Evolutionary conservation across 2,797 vertebrate genomes (phyloP), one percentile per base, ranked within the genome.

Genomic region (Sparus aurata): DNA sequence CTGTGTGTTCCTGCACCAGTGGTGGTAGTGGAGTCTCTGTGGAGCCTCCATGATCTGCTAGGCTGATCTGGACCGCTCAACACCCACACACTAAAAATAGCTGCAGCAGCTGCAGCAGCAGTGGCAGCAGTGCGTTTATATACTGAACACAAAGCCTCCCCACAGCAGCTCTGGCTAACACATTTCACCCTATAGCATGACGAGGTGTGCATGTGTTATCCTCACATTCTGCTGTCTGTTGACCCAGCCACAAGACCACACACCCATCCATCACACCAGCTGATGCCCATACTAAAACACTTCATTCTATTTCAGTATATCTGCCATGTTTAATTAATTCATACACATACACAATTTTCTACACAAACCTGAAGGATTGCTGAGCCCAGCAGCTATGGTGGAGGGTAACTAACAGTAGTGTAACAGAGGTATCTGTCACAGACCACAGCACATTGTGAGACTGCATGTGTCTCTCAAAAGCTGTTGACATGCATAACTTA

Each of bases 41-140:
- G 12, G 70, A 67, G 68, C 67, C 59, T 76, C 73, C 65, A 80
- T 75, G 77, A 87, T 87, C 83, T 79, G 73, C 47, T 81, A 74
- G 84, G 80, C 68, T 78, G 84, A 83, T 85, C 75, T 80, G 75
- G 83, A 85, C 84, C 80, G 80, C 82, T 85, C 72, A 79, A 82
- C 87, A 85, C 85, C 82, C 85, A 88, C 88, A 82, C 46, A 74
- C 82, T 87, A 84, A 80, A 89, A 85, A 89, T 89, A 91, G 79
- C 80, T 52, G 53, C 66, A 59, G 69, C 50, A 73, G 22, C 20
- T 52, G 53, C 66, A 60, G 69, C 55, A 73, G 22, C 20, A 52
- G 50, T 5, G n/a, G 66, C 5, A 66, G 80, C 58, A 52, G 59
- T 25, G 75, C 65, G 77, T 81, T 85, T 50, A 63, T 23, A 55